Evolutionary conservation across 2,888 invertebrate species (phyloP).

Genomic region (Amphipyra tragopoginis): DNA sequence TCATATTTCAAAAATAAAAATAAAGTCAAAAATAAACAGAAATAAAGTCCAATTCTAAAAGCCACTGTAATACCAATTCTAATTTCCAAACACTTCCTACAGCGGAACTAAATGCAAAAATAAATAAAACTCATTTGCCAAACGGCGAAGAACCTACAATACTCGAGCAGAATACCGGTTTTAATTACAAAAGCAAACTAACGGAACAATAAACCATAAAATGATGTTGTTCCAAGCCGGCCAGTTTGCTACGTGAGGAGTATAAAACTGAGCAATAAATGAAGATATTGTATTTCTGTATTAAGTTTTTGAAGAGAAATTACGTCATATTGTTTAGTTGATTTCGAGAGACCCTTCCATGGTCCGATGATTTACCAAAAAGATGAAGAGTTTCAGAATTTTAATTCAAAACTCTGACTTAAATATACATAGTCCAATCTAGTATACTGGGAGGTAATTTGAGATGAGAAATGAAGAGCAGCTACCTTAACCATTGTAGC

Average conservation of each 20-base stretch:
- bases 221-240: conserved; percentile 55
- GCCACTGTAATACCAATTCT: conserved; percentile 9
- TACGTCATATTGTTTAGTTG: conserved; percentile 27
- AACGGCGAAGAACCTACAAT: conserved; percentile 21
- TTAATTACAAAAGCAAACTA: conserved; percentile 58
- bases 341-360: neutral
- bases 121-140: conserved; percentile 42
- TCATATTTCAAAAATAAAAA: neutral
- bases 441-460: too few relatives aligned
- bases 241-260: conserved; percentile 60
- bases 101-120: conserved; percentile 23
- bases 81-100: conserved; percentile 17
- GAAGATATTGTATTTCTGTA: conserved; percentile 47
- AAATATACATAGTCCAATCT: too few relatives aligned
- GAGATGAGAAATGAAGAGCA: too few relatives aligned
- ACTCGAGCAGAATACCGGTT: conserved; percentile 40
- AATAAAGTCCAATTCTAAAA: conserved; percentile 3
- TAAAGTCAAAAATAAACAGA: neutral
- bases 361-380: neutral
- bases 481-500: too few relatives aligned
- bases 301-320: conserved; percentile 34
- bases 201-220: conserved; percentile 59
- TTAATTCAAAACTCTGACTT: too few relatives aligned
- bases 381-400: neutral
- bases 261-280: conserved; percentile 47